Base-by-base conservation (phyloP, 2,113 vertebrate species). In the Rafetus swinhoei region DNA sequence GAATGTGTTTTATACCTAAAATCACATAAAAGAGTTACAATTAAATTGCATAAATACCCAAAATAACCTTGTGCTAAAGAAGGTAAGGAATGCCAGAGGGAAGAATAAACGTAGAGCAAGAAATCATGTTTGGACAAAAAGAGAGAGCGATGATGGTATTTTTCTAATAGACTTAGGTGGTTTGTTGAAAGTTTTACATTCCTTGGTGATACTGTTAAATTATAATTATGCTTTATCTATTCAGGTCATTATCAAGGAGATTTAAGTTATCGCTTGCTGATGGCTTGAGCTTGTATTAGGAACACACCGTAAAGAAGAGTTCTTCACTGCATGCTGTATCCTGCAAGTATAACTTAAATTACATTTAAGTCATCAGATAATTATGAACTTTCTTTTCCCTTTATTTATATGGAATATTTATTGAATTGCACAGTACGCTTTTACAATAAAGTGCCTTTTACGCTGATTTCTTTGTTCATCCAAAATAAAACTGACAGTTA, bases 401-500 rank as follows among this genome's bases (percentile, higher is more conserved):
- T 98, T 98, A 98, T 98, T 98, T 98, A 97, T 98, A 97, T 95
- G 96, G 97, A 98, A 95, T 98, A 98, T 98, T 98, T 98, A 98
- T 98, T 97, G 98, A 98, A 98, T 98, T 96, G 96, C 97, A 97
- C 97, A 96, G 96, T 98, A 86, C 98, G 97, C 97, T 98, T 98
- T 98, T 98, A 98, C 97, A 98, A 98, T 98, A 98, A 98, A 98
- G 97, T 98, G 97, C 98, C 97, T 98, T 98, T 98, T 97, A 97
- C 96, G 1, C 96, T 77, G 91, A 86, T 85, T 97, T 97, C 97
- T 98, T 98, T 98, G 98, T 98, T 98, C 98, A 96, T 96, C 98
- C 97, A 98, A 98, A 98, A 98, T 98, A 98, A 98, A 98, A 98
- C 97, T 98, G 98, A 98, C 98, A 98, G 98, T 98, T 98, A 98